Base-by-base conservation (phyloP, 1,140 invertebrate species). In the Solen grandis region DNA sequence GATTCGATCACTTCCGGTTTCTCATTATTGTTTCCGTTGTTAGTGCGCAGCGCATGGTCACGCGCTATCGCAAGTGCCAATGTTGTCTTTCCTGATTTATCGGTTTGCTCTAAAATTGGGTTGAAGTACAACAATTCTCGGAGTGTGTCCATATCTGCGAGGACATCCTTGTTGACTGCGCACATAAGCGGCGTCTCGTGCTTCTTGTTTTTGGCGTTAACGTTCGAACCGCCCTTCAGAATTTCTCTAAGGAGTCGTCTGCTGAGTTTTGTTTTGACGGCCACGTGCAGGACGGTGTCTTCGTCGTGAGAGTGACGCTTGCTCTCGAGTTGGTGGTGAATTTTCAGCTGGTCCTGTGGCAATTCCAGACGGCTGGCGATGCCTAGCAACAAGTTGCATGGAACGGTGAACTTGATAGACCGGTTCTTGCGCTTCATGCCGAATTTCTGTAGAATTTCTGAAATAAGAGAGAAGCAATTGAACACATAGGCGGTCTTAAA, bases 81-180 rank as follows among this genome's bases (percentile, higher is more conserved):
- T 8, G 74, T 77, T 13, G 74, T 77, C 29, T 77, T 77, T 35
- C 74, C 74, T 10, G 46, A 77, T 68, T 77, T 77, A 59, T 77
- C 74, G 54, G 62, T 65, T 29, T 77, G 74, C 27, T 77, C 74
- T 14, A 77, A 41, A 25, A 77, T 41, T 3, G 74, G 74, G 25
- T 77, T 77, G 35, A 50, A 77, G 63, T 66, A 77, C 29, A 77
- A 35, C 1, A 77, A 19, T 27, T 77, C 74, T 38, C 74, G 46
- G 16, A 77, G 57, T 35, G 68, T 35, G 22, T 75, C 72, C 22
- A n/a, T 19, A 36, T 77, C 74, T 8, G 31, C 62, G n/a, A 22
- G 13, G 1, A 54, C 33, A 19, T 66, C 54, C 50, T 54, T 57
- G 14, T 50, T 38, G 25, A 77, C 60, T 13, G 74, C 74, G 41